Percentiles rank a stretch among this genome's conserved stretches.
Conservation (phyloP, 2,888 invertebrate genomes). For the Gymnosoma rotundatum region DNA sequence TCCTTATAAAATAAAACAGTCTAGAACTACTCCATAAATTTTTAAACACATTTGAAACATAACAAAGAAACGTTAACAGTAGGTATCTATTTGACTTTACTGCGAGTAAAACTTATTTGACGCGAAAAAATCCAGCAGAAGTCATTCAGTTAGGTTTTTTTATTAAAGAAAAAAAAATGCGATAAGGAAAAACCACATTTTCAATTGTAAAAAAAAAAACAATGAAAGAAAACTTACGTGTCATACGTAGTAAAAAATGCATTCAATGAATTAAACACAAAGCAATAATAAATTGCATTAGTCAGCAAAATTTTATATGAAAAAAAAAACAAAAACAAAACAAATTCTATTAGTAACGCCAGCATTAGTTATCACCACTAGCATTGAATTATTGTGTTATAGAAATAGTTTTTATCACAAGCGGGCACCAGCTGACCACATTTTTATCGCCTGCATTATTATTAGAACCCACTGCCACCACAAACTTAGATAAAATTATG, state of each 20-base stretch:
- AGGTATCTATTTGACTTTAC: neutral
- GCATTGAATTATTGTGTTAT: constrained; percentile 6
- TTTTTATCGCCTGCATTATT: neutral
- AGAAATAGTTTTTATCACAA: constrained; percentile 10
- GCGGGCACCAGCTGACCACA: neutral
- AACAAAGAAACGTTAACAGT: neutral
- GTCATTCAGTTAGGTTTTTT: neutral
- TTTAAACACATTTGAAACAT: neutral
- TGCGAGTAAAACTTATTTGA: neutral
- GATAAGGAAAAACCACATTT: neutral
- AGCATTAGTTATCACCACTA: constrained; percentile 4
- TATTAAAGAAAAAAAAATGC: neutral
- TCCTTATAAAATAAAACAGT: neutral
- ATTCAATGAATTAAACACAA: constrained; percentile 5
- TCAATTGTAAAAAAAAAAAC: neutral
- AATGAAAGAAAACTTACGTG: neutral
- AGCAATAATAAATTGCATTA: constrained; percentile 26
- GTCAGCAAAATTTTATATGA: constrained; percentile 46
- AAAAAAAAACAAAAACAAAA: constrained; percentile 20
- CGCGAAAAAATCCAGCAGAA: neutral
- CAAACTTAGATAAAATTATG: no score
- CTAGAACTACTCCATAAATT: neutral
- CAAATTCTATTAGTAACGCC: constrained; percentile 12
- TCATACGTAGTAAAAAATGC: neutral
- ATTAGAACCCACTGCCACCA: neutral